Conservation (phyloP, 2,888 invertebrate species). For the Oscheius onirici region DNA sequence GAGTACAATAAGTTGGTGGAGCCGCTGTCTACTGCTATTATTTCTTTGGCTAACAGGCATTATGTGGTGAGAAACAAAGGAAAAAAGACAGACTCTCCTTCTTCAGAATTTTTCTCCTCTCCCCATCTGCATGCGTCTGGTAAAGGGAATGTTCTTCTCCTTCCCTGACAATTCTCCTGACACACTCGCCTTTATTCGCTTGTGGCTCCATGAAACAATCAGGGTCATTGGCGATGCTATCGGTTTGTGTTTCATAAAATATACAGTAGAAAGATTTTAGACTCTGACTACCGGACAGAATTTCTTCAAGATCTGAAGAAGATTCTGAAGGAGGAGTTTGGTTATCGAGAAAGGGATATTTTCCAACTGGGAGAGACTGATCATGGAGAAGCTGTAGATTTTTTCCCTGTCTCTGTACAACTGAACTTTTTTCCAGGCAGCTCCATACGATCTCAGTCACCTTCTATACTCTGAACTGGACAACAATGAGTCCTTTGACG, state of each 20-base stretch:
- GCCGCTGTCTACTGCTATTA: constrained; percentile 51
- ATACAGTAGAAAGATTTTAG: background rate
- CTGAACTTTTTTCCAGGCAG: constrained; percentile 2
- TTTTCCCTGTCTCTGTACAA: background rate
- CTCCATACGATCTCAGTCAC: background rate
- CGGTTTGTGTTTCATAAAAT: background rate
- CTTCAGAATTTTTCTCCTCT: constrained; percentile 38
- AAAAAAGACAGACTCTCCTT: background rate
- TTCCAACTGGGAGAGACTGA: constrained; percentile 6
- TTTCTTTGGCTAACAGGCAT: constrained; percentile 32
- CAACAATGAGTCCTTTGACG: constrained; percentile 61
- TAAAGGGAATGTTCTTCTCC: constrained; percentile 55
- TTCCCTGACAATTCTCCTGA: constrained; percentile 66
- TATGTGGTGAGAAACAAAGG: constrained; percentile 38
- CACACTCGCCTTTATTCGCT: constrained; percentile 56
- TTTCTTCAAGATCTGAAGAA: constrained; percentile 35
- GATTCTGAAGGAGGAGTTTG: constrained; percentile 37
- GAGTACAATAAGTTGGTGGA: constrained; percentile 60
- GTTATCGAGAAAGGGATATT: constrained; percentile 27
- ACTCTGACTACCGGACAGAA: constrained; percentile 23
- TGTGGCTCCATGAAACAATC: constrained; percentile 61
- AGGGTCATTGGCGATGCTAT: constrained; percentile 53
- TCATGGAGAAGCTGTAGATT: background rate
- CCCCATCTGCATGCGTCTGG: constrained; percentile 42
- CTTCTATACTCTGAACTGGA: constrained; percentile 64